phyloP scores from a whole-genome alignment of 2,113 vertebrate species.

The Strigops habroptila region DNA sequence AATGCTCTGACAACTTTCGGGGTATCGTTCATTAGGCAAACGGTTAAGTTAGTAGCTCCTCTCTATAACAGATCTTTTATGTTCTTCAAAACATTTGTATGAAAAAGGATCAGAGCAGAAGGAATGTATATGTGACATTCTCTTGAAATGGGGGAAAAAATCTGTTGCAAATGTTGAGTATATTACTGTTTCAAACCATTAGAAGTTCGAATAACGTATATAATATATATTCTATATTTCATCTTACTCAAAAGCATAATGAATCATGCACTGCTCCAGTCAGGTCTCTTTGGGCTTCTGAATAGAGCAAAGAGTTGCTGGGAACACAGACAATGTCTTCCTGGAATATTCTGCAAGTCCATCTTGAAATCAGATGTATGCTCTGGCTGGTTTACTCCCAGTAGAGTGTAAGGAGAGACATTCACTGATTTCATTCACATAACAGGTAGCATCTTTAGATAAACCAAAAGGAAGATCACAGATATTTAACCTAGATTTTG shows the following conservation, averaged over 20 bases:
- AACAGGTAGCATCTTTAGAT: neutral
- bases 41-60: neutral
- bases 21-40: neutral
- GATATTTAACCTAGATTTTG: neutral
- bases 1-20: neutral
- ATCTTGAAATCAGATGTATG: accelerated
- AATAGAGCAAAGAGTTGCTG: neutral
- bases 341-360: neutral
- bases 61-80: neutral
- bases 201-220: neutral
- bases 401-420: neutral
- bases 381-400: neutral
- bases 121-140: neutral
- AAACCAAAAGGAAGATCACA: neutral
- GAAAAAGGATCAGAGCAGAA: neutral
- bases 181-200: neutral
- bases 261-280: neutral
- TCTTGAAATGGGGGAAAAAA: neutral
- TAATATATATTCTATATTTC: neutral
- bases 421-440: neutral
- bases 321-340: neutral
- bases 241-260: neutral
- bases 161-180: neutral
- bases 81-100: neutral
- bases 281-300: neutral